Base-by-base conservation (phyloP, 35 echinoderm and acorn worm genomes). In the Strongylocentrotus purpuratus region DNA sequence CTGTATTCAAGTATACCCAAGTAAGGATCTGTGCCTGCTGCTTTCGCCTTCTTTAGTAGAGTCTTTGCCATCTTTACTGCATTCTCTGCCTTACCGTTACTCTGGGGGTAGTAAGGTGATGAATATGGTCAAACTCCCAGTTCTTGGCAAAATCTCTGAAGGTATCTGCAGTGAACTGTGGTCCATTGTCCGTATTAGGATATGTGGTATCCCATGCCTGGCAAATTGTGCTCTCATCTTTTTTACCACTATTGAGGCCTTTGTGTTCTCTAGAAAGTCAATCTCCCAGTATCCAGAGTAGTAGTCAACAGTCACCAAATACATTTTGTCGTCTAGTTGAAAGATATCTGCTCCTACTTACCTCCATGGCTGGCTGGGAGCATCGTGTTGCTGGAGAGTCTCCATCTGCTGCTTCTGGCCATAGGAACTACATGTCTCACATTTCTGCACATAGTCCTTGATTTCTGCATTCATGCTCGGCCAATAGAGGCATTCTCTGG, bases 141-240 rank as follows among this genome's bases (percentile, higher is more conserved):
- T 95, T 52, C 15, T 92, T 33, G 33, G 87, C 86, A 50, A 98
- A 98, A 8, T 95, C 41, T 50, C 90, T 25, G 61, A 98, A 98
- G 92, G 96, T 91, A 86, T 61, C 59, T 86, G 92, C 47, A 2
- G 7, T 45, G 95, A 95, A 98, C 47, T 95, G 97, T 9, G 95
- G 96, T 5, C 97, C 97, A 96, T 98, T n/a, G 47, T 96, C 33
- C 32, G 96, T 98, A 60, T 98, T n/a, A n/a, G n/a, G n/a, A n/a
- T n/a, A 48, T 48, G 85, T 89, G 95, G 94, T 85, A 95, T 97
- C n/a, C 96, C 96, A 87, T 99, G 46, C 2, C 95, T 17, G 59
- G 96, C 95, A 48, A 95, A 96, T 60, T 96, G n/a, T n/a, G n/a
- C n/a, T n/a, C n/a, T n/a, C n/a, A n/a, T n/a, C n/a, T n/a, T n/a